Percentiles rank a stretch among this genome's conserved stretches.
These are phyloP conservation scores for Spinus olivaceus DNA, from an alignment of 2,797 vertebrate species.

Conservation along the genomic window DNA sequence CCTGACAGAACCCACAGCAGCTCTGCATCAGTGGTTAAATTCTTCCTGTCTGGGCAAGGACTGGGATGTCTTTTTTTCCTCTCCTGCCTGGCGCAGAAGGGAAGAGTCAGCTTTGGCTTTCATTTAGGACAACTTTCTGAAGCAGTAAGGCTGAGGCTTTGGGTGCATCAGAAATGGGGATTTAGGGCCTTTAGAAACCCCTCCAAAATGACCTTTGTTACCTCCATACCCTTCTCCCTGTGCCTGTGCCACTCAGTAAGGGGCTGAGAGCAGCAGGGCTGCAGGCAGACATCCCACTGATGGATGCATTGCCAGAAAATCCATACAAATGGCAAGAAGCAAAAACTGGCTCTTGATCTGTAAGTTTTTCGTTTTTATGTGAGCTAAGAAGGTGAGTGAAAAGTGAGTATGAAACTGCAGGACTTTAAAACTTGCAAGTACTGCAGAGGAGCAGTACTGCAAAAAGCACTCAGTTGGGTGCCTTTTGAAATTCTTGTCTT, in stretches of 20 bases:
- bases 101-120: not conserved
- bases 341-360: not conserved
- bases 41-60: not conserved
- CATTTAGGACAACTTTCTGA: not conserved
- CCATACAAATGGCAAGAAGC: not conserved
- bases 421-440: not conserved
- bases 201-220: not conserved
- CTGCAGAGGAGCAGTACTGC: not conserved
- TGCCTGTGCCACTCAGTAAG: not conserved
- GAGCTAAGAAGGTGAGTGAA: not conserved
- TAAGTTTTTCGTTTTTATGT: not conserved
- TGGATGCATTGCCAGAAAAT: not conserved
- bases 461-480: not conserved
- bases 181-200: not conserved
- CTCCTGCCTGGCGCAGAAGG: not conserved
- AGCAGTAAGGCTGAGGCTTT: not conserved
- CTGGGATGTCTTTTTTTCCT: not conserved
- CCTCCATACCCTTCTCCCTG: not conserved
- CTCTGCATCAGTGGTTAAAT: not conserved
- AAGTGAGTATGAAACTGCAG: not conserved
- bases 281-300: not conserved
- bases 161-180: not conserved
- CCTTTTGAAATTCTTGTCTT: not conserved
- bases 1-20: not conserved
- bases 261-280: not conserved